Evolutionary conservation across 1,140 invertebrate species (phyloP), one percentile per base, ranked within the genome.

Genomic region (Megalopta genalis): DNA sequence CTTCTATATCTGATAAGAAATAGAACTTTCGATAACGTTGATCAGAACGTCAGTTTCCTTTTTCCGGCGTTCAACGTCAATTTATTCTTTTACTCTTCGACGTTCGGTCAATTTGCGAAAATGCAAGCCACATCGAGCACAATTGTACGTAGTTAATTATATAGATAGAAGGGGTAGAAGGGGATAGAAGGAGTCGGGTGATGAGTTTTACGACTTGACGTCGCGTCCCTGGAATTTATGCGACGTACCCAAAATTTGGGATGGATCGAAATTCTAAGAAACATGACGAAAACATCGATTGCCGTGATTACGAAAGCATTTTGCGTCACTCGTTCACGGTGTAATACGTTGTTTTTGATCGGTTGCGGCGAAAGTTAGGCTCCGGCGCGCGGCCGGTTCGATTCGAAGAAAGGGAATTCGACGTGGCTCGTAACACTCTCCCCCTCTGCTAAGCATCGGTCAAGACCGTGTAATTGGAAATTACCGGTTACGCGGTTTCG

Each of bases 231-330:
- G 42, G 42, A 46, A 46, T 46, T 46, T 46, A 46, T 9, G 42
- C 3, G 42, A 14, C 42, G 42, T 46, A 12, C 14, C 42, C 10
- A 46, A 75, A 67, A 59, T 42, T 46, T 14, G 5, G 23, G 10
- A 9, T 1, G 42, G 27, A 14, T 14, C 16, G 14, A 52, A 14
- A 52, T 52, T 52, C 49, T 52, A 52, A 16, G 49, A 52, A 52
- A 21, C 16, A 18, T 16, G 49, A 52, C 16, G 49, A 21, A 16
- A 21, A 57, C 18, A 8, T 21, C 54, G n/a, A 6, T 4, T 7
- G 0, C 21, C 18, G n/a, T 57, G 54, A n/a, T 57, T 77, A 64
- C 68, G 76, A 77, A 77, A 77, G 59, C 14, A 42, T 62, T 77
- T 77, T 77, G 32, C 60, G 32, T 77, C 66, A 77, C 32, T 63